These are phyloP conservation scores for Laothoe populi DNA, from an alignment of 2,888 invertebrate genomes.

Conservation along the genomic window DNA sequence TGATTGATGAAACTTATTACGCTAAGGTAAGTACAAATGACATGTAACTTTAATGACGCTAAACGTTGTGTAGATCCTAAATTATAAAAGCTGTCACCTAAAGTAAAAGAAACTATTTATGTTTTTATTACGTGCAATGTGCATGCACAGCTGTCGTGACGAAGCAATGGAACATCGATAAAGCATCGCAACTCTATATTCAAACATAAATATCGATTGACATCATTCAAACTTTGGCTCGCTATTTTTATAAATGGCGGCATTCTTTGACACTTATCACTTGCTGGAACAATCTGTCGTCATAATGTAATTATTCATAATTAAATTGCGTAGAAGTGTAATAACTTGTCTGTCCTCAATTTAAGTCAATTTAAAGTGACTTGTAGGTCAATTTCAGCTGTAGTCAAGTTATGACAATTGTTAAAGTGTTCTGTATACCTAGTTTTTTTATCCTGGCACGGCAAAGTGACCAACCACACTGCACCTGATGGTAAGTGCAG, in stretches of 20 bases:
- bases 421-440: background rate
- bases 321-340: background rate
- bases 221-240: background rate
- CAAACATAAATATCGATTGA: background rate
- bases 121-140: background rate
- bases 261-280: background rate
- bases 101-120: background rate
- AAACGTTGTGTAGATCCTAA: background rate
- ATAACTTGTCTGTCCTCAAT: background rate
- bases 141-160: background rate
- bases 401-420: background rate
- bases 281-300: background rate
- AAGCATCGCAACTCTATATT: background rate
- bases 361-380: background rate
- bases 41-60: no score
- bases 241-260: background rate
- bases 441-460: no score
- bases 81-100: background rate
- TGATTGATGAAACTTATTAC: no score
- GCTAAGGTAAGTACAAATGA: no score
- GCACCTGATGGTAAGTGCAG: no score
- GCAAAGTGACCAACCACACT: no score
- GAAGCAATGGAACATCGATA: background rate
- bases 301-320: background rate
- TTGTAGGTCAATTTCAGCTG: background rate